These are phyloP conservation scores for Drosophila guanche DNA, from an alignment of 1,140 invertebrate genomes.

Conservation along the genomic window DNA sequence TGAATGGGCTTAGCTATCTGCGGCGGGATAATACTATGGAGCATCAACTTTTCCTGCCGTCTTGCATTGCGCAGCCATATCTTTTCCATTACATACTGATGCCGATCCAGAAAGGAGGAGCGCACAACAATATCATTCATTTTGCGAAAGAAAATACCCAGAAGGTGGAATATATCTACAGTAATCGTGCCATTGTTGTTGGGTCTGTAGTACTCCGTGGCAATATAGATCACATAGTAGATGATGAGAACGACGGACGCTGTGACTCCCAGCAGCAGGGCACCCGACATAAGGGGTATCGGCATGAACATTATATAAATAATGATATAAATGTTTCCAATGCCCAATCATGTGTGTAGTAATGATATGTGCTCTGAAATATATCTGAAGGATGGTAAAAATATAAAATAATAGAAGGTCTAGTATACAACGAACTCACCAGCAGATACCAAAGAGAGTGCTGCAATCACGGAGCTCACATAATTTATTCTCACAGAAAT, in stretches of 20 bases:
- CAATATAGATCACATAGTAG: constrained; percentile 86
- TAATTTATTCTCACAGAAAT: constrained; percentile 84
- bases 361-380: constrained; percentile 84
- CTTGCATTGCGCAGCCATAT: constrained; percentile 91
- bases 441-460: constrained; percentile 47
- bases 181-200: constrained; percentile 56
- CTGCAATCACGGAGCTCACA: constrained; percentile 83
- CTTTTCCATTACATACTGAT: constrained; percentile 93
- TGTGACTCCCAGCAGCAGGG: constrained; percentile 86
- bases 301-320: constrained; percentile 92
- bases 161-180: constrained; percentile 89
- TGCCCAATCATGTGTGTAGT: constrained; percentile 53
- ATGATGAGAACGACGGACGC: constrained; percentile 87
- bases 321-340: constrained; percentile 87
- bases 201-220: constrained; percentile 81
- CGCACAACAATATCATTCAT: constrained; percentile 93
- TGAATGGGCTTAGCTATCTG: too few relatives aligned
- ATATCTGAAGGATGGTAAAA: constrained; percentile 82
- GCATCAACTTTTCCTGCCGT: constrained; percentile 92
- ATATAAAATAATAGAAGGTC: constrained; percentile 1
- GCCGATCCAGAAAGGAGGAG: constrained; percentile 92
- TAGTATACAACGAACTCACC: constrained; percentile 39
- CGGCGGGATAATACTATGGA: constrained; percentile 95
- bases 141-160: constrained; percentile 93
- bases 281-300: constrained; percentile 87